Percentiles rank a stretch among this genome's conserved stretches.
phyloP scores from a whole-genome alignment of 2,113 vertebrate genomes.

The Gambusia affinis region DNA sequence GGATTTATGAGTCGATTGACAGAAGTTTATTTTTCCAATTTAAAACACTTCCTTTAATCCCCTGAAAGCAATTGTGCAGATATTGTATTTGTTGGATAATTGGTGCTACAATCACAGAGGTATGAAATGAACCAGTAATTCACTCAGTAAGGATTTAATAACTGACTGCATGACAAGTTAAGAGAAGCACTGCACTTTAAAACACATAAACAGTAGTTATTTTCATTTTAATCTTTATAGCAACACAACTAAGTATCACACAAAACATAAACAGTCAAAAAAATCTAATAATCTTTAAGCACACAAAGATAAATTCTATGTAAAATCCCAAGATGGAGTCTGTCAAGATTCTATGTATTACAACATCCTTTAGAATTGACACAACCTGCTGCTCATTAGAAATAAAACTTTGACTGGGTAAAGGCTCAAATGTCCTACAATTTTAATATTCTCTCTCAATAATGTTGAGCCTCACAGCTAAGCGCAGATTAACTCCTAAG shows the following conservation, averaged over 20 bases:
- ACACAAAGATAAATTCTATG: background rate
- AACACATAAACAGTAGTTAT: background rate
- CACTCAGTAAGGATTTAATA: background rate
- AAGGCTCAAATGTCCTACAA: background rate
- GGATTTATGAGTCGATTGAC: background rate
- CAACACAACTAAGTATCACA: background rate
- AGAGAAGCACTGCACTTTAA: background rate
- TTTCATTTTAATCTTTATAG: background rate
- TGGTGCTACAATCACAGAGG: constrained; percentile 4
- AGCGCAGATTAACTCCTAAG: constrained; percentile 47
- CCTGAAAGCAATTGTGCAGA: constrained; percentile 9
- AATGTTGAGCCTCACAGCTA: constrained; percentile 18
- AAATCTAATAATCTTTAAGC: background rate
- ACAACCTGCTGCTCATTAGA: constrained; percentile 25
- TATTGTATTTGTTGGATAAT: constrained; percentile 11
- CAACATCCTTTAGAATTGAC: constrained; percentile 19
- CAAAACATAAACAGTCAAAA: background rate
- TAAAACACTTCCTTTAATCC: constrained; percentile 5
- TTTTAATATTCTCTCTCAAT: background rate
- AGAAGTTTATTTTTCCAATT: constrained; percentile 43
- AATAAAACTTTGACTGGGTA: background rate
- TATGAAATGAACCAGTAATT: constrained; percentile 15
- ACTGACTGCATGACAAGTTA: background rate
- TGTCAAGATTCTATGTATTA: background rate
- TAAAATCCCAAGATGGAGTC: background rate